phyloP scores from a whole-genome alignment of 2,113 vertebrate genomes.

The Myotis brandtii region DNA sequence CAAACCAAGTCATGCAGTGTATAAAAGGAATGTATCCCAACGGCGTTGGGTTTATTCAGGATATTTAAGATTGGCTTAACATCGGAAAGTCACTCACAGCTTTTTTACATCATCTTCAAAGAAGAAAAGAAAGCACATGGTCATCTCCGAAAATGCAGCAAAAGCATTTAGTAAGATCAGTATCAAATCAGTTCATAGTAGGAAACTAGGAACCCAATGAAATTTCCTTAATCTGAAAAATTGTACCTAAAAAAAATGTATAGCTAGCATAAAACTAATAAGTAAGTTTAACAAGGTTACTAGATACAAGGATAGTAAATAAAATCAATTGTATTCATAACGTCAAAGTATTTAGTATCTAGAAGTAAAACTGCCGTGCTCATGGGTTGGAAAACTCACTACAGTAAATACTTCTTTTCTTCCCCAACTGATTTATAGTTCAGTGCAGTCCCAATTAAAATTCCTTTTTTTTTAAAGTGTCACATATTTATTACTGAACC shows the following conservation, averaged over 20 bases:
- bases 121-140: background rate
- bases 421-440: background rate
- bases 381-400: background rate
- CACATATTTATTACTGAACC: background rate
- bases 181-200: background rate
- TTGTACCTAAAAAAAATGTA: background rate
- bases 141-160: background rate
- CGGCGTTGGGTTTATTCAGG: background rate
- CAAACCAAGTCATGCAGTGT: background rate
- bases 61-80: background rate
- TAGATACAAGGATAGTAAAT: background rate
- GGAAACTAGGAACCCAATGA: background rate
- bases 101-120: background rate
- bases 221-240: conserved; percentile 8
- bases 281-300: background rate
- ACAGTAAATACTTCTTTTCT: background rate
- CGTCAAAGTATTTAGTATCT: background rate
- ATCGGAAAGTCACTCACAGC: background rate
- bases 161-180: background rate
- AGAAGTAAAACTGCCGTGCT: background rate
- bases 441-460: background rate
- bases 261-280: background rate
- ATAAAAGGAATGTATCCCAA: background rate
- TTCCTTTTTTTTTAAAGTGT: background rate
- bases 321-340: conserved; percentile 19